These are phyloP conservation scores for Rapana venosa DNA, from an alignment of 2,888 invertebrate species.

Conservation along the genomic window DNA sequence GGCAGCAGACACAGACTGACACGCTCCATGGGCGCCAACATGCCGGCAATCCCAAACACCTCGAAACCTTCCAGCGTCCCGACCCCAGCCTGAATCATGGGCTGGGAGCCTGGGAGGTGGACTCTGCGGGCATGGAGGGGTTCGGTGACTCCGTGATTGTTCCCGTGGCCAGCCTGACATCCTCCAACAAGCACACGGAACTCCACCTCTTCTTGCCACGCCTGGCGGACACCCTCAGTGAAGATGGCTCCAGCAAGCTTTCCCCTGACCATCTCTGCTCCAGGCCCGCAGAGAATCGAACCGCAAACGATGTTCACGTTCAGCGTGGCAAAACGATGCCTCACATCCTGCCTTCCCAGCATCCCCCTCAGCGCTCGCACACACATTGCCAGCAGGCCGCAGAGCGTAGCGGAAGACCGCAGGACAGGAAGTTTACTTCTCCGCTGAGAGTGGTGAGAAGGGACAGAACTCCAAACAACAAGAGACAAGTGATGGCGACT, in stretches of 20 bases:
- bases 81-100: neutral
- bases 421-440: neutral
- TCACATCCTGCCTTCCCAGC: neutral
- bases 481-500: neutral
- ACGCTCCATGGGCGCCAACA: neutral
- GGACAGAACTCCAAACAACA: slow-evolving; percentile 35
- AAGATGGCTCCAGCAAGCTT: slow-evolving; percentile 10
- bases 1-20: neutral
- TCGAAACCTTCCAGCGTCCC: neutral
- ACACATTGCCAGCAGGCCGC: neutral
- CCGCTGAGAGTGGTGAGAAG: slow-evolving; percentile 1
- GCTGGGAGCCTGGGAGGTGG: slow-evolving; percentile 29
- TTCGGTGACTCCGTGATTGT: neutral
- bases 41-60: neutral
- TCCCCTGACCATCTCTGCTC: neutral
- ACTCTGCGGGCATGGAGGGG: slow-evolving; percentile 5
- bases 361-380: neutral
- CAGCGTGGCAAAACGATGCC: neutral
- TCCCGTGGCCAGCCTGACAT: neutral
- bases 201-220: slow-evolving; percentile 47
- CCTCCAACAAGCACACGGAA: slow-evolving; percentile 31
- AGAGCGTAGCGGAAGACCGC: neutral
- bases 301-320: neutral
- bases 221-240: slow-evolving; percentile 39
- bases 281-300: neutral